Conservation (phyloP, 2,888 invertebrate species). For the Drosophila emarginata region DNA sequence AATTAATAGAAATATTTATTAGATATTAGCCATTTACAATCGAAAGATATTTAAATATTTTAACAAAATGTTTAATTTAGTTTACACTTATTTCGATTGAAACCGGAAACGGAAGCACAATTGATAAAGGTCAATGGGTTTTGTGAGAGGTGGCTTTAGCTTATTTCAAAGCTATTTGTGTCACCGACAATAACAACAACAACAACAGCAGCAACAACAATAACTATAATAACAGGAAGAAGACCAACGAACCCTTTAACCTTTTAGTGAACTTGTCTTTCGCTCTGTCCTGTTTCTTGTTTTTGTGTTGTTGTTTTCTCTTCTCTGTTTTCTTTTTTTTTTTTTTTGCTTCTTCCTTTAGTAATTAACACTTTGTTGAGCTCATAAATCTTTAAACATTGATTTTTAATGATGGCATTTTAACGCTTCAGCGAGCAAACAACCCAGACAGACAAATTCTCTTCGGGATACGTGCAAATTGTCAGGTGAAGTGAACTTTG, state of each 20-base stretch:
- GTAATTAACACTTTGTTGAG: slow-evolving; percentile 73
- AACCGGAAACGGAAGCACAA: background rate
- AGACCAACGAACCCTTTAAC: slow-evolving; percentile 8
- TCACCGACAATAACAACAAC: background rate
- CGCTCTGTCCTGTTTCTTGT: slow-evolving; percentile 17
- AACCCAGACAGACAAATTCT: slow-evolving; percentile 34
- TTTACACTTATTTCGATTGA: background rate
- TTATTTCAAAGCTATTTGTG: slow-evolving; percentile 1
- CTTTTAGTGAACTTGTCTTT: slow-evolving; percentile 22
- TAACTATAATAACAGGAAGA: background rate
- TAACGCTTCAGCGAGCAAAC: slow-evolving; percentile 58
- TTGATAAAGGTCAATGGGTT: background rate
- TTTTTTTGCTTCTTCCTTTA: slow-evolving; percentile 26
- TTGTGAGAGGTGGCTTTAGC: background rate
- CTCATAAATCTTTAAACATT: slow-evolving; percentile 73
- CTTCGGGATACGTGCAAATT: slow-evolving; percentile 47
- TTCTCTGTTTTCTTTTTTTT: slow-evolving; percentile 15
- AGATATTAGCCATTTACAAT: background rate
- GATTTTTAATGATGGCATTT: slow-evolving; percentile 72
- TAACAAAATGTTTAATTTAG: background rate
- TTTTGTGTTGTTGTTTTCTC: slow-evolving; percentile 6
- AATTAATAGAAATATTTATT: background rate
- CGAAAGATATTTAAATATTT: background rate
- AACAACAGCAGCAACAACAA: background rate
- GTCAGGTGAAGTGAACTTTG: slow-evolving; percentile 42